Conservation (phyloP, 1,140 invertebrate genomes). For the Anoplolepis gracilipes region DNA sequence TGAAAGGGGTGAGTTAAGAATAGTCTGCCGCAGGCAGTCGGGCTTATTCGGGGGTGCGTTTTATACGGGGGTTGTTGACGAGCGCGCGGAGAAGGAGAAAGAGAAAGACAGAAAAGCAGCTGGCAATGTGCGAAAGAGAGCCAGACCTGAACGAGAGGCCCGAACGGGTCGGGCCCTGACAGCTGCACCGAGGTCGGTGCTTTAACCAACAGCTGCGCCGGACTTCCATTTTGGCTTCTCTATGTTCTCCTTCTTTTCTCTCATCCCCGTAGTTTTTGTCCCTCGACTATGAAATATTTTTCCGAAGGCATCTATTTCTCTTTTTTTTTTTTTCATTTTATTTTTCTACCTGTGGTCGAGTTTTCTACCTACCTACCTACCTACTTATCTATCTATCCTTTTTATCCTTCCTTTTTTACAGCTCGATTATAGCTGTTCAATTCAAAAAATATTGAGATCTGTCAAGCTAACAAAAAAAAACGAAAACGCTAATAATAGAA, state of each 20-base stretch:
- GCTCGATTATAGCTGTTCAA: too few species aligned
- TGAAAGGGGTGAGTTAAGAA: constrained; percentile 44
- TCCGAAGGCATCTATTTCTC: constrained; percentile 24
- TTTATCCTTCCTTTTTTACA: too few species aligned
- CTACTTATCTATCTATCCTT: too few species aligned
- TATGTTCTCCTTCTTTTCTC: neutral
- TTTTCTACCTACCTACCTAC: neutral
- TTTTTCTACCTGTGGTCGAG: constrained; percentile 47
- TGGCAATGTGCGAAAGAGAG: constrained; percentile 73
- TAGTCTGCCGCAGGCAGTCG: constrained; percentile 33
- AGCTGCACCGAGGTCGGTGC: constrained; percentile 79
- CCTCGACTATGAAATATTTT: constrained; percentile 7
- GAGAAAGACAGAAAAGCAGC: constrained; percentile 68
- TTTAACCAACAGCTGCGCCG: constrained; percentile 83
- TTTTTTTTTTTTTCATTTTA: constrained; percentile 10
- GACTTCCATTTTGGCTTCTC: constrained; percentile 71
- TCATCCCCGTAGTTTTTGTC: constrained; percentile 9
- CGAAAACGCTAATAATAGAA: neutral
- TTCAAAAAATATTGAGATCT: too few species aligned
- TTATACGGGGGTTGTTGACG: constrained; percentile 77
- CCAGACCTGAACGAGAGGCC: neutral
- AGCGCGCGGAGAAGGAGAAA: neutral
- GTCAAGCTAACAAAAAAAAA: neutral
- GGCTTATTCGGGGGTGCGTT: constrained; percentile 76
- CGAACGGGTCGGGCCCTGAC: constrained; percentile 73